Base-by-base conservation (phyloP, 2,888 invertebrate genomes). In the Pandemis corylana region DNA sequence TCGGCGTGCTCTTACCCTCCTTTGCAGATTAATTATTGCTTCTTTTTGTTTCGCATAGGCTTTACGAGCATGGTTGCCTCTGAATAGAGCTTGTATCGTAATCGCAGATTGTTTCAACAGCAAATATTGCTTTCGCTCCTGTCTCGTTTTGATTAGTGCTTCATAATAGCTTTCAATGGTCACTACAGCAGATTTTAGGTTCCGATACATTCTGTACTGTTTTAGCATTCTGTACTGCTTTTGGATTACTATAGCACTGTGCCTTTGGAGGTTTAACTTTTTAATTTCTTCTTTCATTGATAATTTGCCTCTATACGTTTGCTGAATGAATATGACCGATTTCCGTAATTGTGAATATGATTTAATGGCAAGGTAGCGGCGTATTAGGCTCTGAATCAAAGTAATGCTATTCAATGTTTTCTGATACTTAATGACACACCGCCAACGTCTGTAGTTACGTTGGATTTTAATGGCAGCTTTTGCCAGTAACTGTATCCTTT, bases 31-130 rank as follows among this genome's bases (percentile, higher is more conserved):
- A 13, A 94, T 83, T 42, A 91, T 88, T 12, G 91, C 83, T 28
- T 85, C 82, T 63, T 83, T 87, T 5, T 82, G 82, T 53, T 80
- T 81, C 10, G 83, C 76, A 76, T 93, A 95, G 28, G 88, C 82
- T 41, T 84, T 82, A 9, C 91, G 92, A 4, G 88, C 89, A 80
- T 90, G 82, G 77, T 89, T 90, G 7, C 94, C 89, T 63, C 95
- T 93, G 77, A 87, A 92, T 28, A 88, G 84, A 63, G 92, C 88
- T 80, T 96, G 96, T 5, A 96, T 76, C 36, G 87, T 83, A 7
- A 95, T 80, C 3, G 84, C 88, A 0, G 95, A 53, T 95, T 78
- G 10, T 56, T 20, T 56, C 20, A 56, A 56, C 56, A 56, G 56
- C 20, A 56, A 56, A 56, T 56, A 56, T 15, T 56, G 56, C 7